phyloP scores from a whole-genome alignment of 37 sponge, comb jelly and placozoan species.

The Aphrocallistes beatrix region DNA sequence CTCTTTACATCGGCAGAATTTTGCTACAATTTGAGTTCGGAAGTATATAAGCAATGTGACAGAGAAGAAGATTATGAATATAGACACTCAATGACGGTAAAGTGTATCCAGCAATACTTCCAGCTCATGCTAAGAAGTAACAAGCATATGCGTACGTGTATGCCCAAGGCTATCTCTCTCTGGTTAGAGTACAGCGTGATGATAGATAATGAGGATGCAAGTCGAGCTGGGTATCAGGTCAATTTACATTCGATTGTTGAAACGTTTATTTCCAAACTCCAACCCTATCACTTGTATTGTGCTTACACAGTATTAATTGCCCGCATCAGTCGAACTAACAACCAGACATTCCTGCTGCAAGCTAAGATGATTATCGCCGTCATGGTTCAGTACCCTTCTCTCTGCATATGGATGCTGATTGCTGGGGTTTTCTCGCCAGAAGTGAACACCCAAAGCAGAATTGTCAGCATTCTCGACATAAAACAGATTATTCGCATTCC shows the following conservation, averaged over 20 bases:
- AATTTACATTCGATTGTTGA: neutral
- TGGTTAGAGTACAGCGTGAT: neutral
- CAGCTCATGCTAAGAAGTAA: neutral
- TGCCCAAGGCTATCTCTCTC: neutral
- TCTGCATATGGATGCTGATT: neutral
- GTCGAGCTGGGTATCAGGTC: neutral
- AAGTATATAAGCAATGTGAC: neutral
- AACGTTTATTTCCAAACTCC: neutral
- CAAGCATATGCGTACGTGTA: neutral
- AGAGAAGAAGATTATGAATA: neutral
- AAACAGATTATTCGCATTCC: neutral
- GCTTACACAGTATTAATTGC: neutral
- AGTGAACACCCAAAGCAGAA: too few species aligned
- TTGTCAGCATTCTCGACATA: neutral
- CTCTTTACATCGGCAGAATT: neutral
- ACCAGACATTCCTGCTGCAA: neutral
- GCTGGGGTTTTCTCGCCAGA: too few species aligned
- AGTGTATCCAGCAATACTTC: neutral
- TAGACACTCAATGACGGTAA: too few species aligned
- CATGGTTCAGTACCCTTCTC: neutral
- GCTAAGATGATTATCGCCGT: neutral
- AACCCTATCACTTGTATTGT: neutral
- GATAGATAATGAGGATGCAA: neutral
- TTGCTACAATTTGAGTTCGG: neutral
- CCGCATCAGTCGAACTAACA: neutral